phyloP scores from a whole-genome alignment of 2,888 invertebrate species.

The Nymphalis urticae region DNA sequence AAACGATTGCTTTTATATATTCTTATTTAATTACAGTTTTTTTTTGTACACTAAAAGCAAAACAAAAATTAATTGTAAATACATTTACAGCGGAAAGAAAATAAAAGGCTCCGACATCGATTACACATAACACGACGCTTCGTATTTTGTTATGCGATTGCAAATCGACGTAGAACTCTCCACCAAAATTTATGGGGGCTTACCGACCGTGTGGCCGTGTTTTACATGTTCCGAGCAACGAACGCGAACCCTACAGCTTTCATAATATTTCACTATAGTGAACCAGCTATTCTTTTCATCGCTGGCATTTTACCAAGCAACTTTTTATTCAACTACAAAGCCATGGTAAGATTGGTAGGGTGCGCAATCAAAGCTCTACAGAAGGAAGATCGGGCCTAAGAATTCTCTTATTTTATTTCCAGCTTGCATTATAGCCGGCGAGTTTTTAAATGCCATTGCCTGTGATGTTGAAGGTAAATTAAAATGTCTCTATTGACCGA shows the following conservation, averaged over 20 bases:
- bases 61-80: background rate
- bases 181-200: conserved; percentile 22
- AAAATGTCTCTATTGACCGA: conserved; percentile 42
- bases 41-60: background rate
- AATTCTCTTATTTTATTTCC: conserved; percentile 59
- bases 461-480: conserved; percentile 48
- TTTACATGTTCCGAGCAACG: conserved; percentile 42
- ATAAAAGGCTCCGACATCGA: conserved; percentile 15
- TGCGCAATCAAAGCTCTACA: conserved; percentile 71
- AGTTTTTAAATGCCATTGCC: conserved; percentile 54
- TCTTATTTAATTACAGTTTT: background rate
- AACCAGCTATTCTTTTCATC: conserved; percentile 67
- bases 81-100: conserved; percentile 6
- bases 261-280: conserved; percentile 64
- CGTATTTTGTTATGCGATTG: conserved; percentile 23
- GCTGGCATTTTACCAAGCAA: conserved; percentile 75
- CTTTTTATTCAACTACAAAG: conserved; percentile 73
- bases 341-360: conserved; percentile 54
- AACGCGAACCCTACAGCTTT: conserved; percentile 51
- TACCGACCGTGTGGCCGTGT: conserved; percentile 26
- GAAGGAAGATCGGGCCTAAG: conserved; percentile 62
- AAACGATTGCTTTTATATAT: too few species aligned
- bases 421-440: conserved; percentile 55
- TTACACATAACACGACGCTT: conserved; percentile 19
- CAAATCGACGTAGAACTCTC: conserved; percentile 24